These are phyloP conservation scores for Punctoribates punctum DNA, from an alignment of 2,888 invertebrate genomes.

Conservation along the genomic window DNA sequence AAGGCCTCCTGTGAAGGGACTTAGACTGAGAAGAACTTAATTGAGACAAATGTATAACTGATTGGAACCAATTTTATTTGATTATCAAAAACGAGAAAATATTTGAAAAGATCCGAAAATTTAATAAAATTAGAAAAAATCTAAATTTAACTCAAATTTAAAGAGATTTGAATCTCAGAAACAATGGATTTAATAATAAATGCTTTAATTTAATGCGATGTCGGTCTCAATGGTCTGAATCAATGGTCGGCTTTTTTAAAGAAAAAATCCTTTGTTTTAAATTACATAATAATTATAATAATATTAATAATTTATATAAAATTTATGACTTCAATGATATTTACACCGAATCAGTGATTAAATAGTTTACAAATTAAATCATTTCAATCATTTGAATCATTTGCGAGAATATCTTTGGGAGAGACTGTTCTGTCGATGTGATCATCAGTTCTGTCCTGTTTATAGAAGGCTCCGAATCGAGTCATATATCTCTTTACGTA, in stretches of 20 bases:
- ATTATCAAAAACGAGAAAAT: too few species aligned
- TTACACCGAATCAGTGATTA: background rate
- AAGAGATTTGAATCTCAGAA: too few species aligned
- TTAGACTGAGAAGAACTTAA: too few species aligned
- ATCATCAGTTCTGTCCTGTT: too few species aligned
- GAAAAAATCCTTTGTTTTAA: background rate
- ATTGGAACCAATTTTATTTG: too few species aligned
- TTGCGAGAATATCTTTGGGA: background rate
- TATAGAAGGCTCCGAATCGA: slow-evolving; percentile 72
- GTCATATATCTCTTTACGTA: slow-evolving; percentile 94
- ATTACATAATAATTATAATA: slow-evolving; percentile 5
- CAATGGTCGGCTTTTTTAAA: background rate
- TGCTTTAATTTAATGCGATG: background rate
- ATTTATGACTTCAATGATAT: slow-evolving; percentile 20
- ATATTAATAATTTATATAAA: slow-evolving; percentile 31
- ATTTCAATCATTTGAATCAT: slow-evolving; percentile 16
- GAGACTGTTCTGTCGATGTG: slow-evolving; percentile 1
- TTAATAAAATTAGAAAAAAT: too few species aligned
- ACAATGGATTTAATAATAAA: too few species aligned
- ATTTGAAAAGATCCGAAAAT: too few species aligned
- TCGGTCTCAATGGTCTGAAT: background rate
- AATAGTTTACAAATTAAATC: background rate
- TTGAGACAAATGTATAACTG: too few species aligned
- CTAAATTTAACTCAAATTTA: too few species aligned
- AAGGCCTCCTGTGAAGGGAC: too few species aligned